Base-by-base conservation (phyloP, 2,797 vertebrate genomes). In the Sebastes aleutianus region DNA sequence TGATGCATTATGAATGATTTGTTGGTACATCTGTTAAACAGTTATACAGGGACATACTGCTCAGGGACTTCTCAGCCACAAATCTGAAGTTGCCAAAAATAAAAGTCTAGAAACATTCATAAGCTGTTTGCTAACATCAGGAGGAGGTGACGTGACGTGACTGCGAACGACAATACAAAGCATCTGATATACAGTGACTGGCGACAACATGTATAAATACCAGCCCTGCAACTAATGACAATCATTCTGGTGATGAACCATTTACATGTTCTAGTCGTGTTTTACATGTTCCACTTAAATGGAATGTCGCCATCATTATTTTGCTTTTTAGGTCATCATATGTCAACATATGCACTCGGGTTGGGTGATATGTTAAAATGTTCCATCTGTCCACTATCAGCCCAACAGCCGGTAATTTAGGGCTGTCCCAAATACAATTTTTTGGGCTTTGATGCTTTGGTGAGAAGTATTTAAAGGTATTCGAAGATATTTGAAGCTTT, bases 1-100 rank as follows among this genome's bases (percentile, higher is more conserved):
- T 86, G 63, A 80, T 86, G 56, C 64, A 84, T 88, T 83, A 86
- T 85, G 20, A 74, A 88, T 71, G 43, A 62, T 53, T 32, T 82
- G 70, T 74, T 76, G 70, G 53, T 84, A 71, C 84, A 88, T 86
- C 83, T 89, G 81, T 67, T 82, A 9, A 69, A 29, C 26, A 64
- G 63, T 83, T 68, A 53, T 12, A 29, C 20, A 18, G 16, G 9
- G 13, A 74, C 31, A 20, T 10, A 14, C 8, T 54, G 53, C n/a
- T 5, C 20, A 26, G 34, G 12, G 59, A 80, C n/a, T 63, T 70
- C 39, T 66, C 14, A 9, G 31, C 10, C 18, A 12, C 29, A 74
- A 76, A 57, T 47, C 11, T 27, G 13, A 73, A 54, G 36, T 27
- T 75, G 14, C 26, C 18, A 72, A 62, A 61, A 50, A 34, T 53